Evolutionary conservation across 2,797 vertebrate species (phyloP), one percentile per base, ranked within the genome.

Genomic region (Cossypha dichroa): DNA sequence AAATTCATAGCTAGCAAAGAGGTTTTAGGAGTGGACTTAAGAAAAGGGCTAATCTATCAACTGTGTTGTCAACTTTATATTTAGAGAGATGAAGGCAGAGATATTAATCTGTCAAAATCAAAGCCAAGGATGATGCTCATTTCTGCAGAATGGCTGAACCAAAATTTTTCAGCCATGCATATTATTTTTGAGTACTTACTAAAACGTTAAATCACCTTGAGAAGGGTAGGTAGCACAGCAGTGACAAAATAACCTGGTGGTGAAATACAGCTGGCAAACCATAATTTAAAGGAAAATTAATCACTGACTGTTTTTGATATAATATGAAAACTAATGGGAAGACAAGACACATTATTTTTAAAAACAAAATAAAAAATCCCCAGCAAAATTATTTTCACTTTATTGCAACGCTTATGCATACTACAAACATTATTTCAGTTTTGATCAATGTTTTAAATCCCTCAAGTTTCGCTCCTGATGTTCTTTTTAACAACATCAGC

Each of bases 71-170:
- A 88, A 81, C 48, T 76, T 62, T 66, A 5, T 64, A 76, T 84
- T 94, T 56, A 79, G 46, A 85, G 79, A 91, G 63, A 83, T 54
- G 72, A 88, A 84, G 63, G 76, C 40, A 81, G 48, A 91, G 92
- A 51, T 86, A 91, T 86, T 95, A 88, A 84, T 91, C 76, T 95
- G 90, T 93, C 91, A 94, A 85, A 95, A 90, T 78, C 82, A 88
- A 93, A 94, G 85, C 70, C 69, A 83, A 34, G 76, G 87, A 76
- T 52, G 72, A 85, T 70, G 69, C 23, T 85, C 62, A 14, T 36
- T 38, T 62, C 58, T 75, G 74, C 73, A 59, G 49, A 56, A 62
- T 23, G 59, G 51, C 49, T 58, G 36, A 93, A 93, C 46, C 49
- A 85, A 91, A 74, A 16, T 10, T 62, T 76, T 86, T 84, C 62